Conservation (phyloP, 2,797 vertebrate species). For the Acanthurus leucopareius region DNA sequence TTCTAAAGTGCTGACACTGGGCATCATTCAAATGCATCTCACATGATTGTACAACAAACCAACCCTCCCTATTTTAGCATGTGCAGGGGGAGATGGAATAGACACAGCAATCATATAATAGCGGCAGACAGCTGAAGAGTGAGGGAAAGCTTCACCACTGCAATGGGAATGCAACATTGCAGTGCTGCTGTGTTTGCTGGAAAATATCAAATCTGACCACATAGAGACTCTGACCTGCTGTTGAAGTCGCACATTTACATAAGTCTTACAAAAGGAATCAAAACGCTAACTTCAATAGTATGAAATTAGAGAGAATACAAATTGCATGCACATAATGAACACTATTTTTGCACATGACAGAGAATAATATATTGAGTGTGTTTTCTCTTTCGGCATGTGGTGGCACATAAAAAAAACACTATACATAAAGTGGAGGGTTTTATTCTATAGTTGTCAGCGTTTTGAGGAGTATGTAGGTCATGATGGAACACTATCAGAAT, state of each 20-base stretch:
- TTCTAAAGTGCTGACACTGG: conserved; percentile 74
- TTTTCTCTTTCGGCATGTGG: conserved; percentile 62
- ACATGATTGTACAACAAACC: conserved; percentile 65
- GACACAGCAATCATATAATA: conserved; percentile 54
- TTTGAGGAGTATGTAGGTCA: conserved; percentile 85
- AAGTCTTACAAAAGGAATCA: conserved; percentile 12
- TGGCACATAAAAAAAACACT: conserved; percentile 54
- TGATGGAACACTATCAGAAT: conserved; percentile 80
- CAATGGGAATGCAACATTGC: conserved; percentile 61
- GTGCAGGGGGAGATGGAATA: conserved; percentile 43
- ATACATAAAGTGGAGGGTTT: conserved; percentile 68
- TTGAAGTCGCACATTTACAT: background rate
- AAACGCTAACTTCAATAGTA: conserved; percentile 20
- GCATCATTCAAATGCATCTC: conserved; percentile 75
- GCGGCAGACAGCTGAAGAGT: conserved; percentile 52
- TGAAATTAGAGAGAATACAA: conserved; percentile 40
- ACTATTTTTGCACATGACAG: conserved; percentile 58
- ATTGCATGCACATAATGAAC: conserved; percentile 11
- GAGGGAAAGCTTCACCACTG: conserved; percentile 42
- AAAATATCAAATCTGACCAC: conserved; percentile 50
- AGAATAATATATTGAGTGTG: conserved; percentile 60
- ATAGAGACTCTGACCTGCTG: conserved; percentile 32
- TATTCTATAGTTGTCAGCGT: conserved; percentile 81
- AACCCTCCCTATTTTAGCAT: conserved; percentile 46
- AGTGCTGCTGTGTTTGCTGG: conserved; percentile 37